Evolutionary conservation across 1,140 invertebrate species (phyloP).

Genomic region (Marisa cornuarietis): DNA sequence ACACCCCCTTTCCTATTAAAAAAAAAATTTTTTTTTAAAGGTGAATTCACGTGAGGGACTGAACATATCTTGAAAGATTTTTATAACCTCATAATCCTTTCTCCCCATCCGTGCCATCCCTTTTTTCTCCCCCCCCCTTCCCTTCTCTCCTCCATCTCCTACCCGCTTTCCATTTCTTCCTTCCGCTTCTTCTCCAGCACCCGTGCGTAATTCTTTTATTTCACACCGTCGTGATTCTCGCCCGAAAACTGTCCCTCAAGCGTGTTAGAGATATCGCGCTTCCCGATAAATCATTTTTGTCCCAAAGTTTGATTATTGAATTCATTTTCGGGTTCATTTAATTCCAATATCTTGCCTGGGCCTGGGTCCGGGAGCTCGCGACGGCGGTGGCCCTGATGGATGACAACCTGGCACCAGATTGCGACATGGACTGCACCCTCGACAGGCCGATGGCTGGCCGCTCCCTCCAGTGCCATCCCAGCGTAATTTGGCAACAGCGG

Average conservation of each 20-base stretch:
- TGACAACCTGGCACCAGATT: no score
- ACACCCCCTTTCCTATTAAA: no score
- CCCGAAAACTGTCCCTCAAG: constrained; percentile 18
- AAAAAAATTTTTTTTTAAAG: neutral
- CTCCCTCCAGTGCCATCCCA: neutral
- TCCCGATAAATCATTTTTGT: constrained; percentile 35
- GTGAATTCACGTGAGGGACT: neutral
- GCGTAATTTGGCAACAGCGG: neutral
- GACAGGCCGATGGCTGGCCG: neutral
- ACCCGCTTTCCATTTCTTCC: neutral
- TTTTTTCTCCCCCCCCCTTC: neutral
- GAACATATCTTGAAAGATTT: no score
- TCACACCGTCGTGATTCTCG: constrained; percentile 25
- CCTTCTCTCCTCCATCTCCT: neutral
- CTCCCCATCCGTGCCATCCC: neutral
- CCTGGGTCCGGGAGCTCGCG: neutral
- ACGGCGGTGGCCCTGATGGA: no score
- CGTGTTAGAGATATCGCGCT: constrained; percentile 21
- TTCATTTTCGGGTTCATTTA: constrained; percentile 37
- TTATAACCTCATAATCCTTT: no score
- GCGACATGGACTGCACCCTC: neutral
- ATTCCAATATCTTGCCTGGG: constrained; percentile 26
- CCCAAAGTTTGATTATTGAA: constrained; percentile 32
- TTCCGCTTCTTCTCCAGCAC: neutral
- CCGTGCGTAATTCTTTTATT: constrained; percentile 30